phyloP scores from a whole-genome alignment of 2,888 invertebrate genomes.

The Eutolmus rufibarbis region DNA sequence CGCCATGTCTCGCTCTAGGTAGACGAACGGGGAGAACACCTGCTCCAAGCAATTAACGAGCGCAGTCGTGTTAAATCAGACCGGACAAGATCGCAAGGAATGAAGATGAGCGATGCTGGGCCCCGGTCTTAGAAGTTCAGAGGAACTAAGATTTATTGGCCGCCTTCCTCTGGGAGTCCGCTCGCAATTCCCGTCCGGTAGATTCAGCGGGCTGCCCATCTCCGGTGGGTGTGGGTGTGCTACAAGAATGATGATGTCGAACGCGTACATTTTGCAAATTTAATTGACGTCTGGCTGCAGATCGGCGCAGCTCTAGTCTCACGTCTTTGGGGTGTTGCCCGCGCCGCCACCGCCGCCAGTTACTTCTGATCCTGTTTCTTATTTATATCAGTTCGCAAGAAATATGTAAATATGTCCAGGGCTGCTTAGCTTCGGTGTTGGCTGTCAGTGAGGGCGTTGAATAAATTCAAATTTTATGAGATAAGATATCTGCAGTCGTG shows the following conservation, averaged over 20 bases:
- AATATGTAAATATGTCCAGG: slow-evolving; percentile 11
- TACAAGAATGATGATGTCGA: slow-evolving; percentile 39
- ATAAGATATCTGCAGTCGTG: slow-evolving; percentile 1
- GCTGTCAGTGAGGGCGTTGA: slow-evolving; percentile 20
- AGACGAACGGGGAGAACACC: slow-evolving; percentile 24
- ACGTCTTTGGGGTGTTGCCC: not conserved
- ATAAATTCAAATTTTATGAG: slow-evolving; percentile 24
- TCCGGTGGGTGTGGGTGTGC: slow-evolving; percentile 27
- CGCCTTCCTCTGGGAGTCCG: not conserved
- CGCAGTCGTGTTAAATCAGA: slow-evolving; percentile 38
- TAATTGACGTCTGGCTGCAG: slow-evolving; percentile 31
- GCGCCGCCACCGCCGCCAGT: not conserved
- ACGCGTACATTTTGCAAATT: slow-evolving; percentile 8
- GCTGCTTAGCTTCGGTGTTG: slow-evolving; percentile 12
- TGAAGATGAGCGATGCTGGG: slow-evolving; percentile 25
- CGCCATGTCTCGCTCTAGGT: not conserved
- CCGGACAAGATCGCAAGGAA: slow-evolving; percentile 26
- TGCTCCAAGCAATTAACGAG: slow-evolving; percentile 37
- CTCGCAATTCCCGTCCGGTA: slow-evolving; percentile 11
- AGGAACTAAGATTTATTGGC: slow-evolving; percentile 27
- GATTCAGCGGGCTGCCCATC: not conserved
- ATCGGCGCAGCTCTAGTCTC: not conserved
- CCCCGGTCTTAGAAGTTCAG: not conserved
- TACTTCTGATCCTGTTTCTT: slow-evolving; percentile 13
- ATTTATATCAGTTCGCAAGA: slow-evolving; percentile 11